Evolutionary conservation across 1,140 invertebrate species (phyloP).

Genomic region (Tetramorium alpestre): DNA sequence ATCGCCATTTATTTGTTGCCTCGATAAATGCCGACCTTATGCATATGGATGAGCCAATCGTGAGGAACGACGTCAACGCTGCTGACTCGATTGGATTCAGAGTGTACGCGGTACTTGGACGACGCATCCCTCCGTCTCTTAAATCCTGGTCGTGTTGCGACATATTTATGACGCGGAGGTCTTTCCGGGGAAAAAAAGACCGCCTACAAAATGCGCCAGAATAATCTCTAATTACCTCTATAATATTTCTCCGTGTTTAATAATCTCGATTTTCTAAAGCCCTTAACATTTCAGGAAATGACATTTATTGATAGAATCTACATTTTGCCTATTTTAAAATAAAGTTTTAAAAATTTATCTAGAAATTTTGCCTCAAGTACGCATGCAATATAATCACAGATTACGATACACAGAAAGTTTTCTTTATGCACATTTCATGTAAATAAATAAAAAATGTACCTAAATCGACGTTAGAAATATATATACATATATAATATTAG

Average conservation of each 20-base stretch:
- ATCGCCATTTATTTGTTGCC: slow-evolving; percentile 47
- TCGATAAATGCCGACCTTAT: slow-evolving; percentile 37
- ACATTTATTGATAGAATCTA: background rate
- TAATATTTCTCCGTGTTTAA: background rate
- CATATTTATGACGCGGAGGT: slow-evolving; percentile 20
- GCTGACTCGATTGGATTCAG: slow-evolving; percentile 32
- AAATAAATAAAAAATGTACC: background rate
- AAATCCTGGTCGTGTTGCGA: slow-evolving; percentile 15
- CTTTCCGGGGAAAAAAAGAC: background rate
- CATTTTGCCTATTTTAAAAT: background rate
- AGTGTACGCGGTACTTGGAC: slow-evolving; percentile 31
- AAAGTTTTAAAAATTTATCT: background rate
- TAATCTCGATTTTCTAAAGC: background rate
- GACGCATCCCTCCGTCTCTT: slow-evolving; percentile 4
- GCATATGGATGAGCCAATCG: slow-evolving; percentile 59
- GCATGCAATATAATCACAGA: background rate
- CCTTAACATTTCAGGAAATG: background rate
- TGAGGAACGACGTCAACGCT: slow-evolving; percentile 32
- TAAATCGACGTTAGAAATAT: background rate
- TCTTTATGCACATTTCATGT: background rate
- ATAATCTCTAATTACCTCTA: background rate
- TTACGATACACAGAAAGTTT: background rate
- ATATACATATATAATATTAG: background rate
- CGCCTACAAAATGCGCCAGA: background rate
- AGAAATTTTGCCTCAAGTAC: background rate